A percentile compares a stretch with the other conserved stretches of the same genome.
phyloP scores from a whole-genome alignment of 2,113 vertebrate species.

The Psittacula cyanocephala region DNA sequence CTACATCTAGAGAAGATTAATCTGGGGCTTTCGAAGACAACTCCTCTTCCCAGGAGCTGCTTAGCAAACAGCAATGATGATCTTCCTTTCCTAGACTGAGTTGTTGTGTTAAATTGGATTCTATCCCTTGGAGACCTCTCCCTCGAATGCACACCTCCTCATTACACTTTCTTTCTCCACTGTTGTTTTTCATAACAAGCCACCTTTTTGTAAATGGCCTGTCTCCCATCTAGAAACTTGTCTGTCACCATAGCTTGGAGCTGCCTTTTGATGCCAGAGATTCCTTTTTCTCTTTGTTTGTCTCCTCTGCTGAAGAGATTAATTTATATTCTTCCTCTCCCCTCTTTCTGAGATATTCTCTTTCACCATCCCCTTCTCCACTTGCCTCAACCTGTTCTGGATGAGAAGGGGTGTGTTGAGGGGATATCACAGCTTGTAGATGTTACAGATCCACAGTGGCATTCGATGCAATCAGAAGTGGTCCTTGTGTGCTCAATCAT shows the following conservation, averaged over 20 bases:
- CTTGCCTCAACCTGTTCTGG: background rate
- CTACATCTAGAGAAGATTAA: background rate
- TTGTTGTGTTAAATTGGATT: slow-evolving; percentile 14
- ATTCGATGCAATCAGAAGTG: background rate
- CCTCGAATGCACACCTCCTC: background rate
- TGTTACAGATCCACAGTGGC: background rate
- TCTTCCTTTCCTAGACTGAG: background rate
- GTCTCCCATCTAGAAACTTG: background rate
- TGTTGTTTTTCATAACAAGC: background rate
- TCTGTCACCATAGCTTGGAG: background rate
- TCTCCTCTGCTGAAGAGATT: background rate
- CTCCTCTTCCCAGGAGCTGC: background rate
- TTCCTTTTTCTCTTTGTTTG: background rate
- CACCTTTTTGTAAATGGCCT: background rate
- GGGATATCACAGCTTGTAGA: background rate
- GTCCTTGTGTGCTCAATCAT: background rate
- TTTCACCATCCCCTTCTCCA: background rate
- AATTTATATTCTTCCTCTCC: background rate
- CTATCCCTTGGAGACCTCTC: background rate
- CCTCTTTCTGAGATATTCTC: background rate
- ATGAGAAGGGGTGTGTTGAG: background rate
- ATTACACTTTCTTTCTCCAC: background rate
- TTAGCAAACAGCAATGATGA: background rate
- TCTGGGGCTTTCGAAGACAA: background rate
- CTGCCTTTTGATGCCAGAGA: background rate